Evolutionary conservation across 2,113 vertebrate genomes (phyloP), one percentile per base, ranked within the genome.

Genomic region (Willisornis vidua): DNA sequence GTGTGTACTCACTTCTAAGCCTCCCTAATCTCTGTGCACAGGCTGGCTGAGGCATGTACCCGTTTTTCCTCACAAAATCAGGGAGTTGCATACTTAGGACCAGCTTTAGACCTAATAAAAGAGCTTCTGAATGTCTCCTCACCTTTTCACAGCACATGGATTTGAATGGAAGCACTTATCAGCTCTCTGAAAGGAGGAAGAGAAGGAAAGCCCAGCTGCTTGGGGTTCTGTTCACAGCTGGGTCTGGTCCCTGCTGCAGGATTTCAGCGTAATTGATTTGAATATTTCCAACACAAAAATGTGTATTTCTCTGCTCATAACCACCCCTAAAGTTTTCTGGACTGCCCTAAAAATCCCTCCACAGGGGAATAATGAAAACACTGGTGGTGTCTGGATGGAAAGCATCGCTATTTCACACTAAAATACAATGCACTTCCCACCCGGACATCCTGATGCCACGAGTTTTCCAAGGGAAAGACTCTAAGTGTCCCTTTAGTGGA

Each of bases 1-100:
- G 65, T 85, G 65, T 62, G 67, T 63, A 51, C 41, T 95, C 12
- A 1, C 33, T 49, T 84, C 90, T 66, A 92, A 91, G 90, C 86
- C 39, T 80, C 39, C 33, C 25, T 90, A 48, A 94, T 93, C 87
- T 62, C 57, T 49, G 12, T 9, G 14, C 49, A 8, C 72, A 55
- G 62, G 33, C 54, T 75, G 48, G 67, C 19, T 19, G 62, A 85
- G 70, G 78, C 80, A 82, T 1, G 0, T 37, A 81, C 37, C 37
- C 33, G 1, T 19, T 35, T 35, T 41, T 31, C 85, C 67, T 83
- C 70, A 48, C 35, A 39, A 49, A 77, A 84, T 58, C 72, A 46
- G 54, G 5, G 43, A 75, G 45, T 33, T 71, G 46, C 26, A 9
- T 59, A 2, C 18, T 48, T 51, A 7, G 55, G n/a, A 26, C 8